These are phyloP conservation scores for Tortrix viridana DNA, from an alignment of 2,888 invertebrate species.

Conservation along the genomic window DNA sequence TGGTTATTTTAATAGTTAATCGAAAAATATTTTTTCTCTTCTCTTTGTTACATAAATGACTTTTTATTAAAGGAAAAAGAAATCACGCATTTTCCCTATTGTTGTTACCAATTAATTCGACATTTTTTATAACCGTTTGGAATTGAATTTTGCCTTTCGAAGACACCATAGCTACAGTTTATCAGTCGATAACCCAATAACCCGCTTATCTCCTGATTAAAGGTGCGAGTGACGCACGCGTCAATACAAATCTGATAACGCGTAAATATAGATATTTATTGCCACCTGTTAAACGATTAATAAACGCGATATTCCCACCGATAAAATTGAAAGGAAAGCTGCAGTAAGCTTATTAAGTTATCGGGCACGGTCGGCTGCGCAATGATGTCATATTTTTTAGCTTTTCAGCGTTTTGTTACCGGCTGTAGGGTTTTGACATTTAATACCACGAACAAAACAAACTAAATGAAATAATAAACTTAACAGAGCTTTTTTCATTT, in stretches of 20 bases:
- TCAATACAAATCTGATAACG: constrained; percentile 54
- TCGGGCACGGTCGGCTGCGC: not conserved
- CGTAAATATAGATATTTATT: constrained; percentile 51
- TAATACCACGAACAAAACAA: not conserved
- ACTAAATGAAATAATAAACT: not conserved
- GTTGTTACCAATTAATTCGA: no score
- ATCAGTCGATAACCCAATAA: constrained; percentile 60
- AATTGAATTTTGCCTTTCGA: not conserved
- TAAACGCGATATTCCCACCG: constrained; percentile 37
- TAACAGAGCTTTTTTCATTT: no score
- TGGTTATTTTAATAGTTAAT: no score
- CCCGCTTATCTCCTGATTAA: constrained; percentile 46
- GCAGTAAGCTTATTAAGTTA: constrained; percentile 26
- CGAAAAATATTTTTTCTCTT: no score
- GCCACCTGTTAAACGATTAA: constrained; percentile 49
- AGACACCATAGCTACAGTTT: constrained; percentile 10
- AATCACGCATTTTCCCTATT: no score
- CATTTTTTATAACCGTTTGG: no score
- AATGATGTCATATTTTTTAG: no score
- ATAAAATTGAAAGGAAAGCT: constrained; percentile 32
- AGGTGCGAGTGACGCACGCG: constrained; percentile 53
- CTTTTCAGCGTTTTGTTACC: no score
- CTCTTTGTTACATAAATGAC: no score
- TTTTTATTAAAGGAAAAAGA: no score
- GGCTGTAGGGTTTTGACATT: not conserved